A percentile compares a stretch with the other conserved stretches of the same genome.
phyloP scores from a whole-genome alignment of 2,113 vertebrate species.

The Cichladusa arquata region DNA sequence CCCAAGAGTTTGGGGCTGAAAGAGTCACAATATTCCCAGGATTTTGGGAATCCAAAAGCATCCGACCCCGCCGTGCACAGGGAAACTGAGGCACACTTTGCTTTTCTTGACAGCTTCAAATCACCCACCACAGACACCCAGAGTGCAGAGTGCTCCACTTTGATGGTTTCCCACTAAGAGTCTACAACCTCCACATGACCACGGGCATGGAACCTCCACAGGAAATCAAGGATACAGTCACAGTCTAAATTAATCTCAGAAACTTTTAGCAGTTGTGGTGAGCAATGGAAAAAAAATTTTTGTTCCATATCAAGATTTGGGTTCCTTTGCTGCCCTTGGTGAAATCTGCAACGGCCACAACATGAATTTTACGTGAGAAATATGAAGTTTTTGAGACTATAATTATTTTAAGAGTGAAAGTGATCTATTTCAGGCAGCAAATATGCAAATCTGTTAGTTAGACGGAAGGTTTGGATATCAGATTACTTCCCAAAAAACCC shows the following conservation, averaged over 20 bases:
- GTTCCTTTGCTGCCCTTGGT: background rate
- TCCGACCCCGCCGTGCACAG: fast-evolving
- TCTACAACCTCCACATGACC: fast-evolving
- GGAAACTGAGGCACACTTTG: background rate
- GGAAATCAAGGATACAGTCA: background rate
- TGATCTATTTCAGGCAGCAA: background rate
- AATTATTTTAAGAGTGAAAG: background rate
- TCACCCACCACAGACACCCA: fast-evolving
- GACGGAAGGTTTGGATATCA: background rate
- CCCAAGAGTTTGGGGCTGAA: no score
- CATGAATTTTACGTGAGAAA: background rate
- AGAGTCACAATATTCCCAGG: no score
- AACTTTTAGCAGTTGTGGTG: background rate
- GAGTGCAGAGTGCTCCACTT: fast-evolving
- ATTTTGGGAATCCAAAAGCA: background rate
- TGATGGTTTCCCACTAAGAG: background rate
- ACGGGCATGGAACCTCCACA: background rate
- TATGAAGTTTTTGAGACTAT: background rate
- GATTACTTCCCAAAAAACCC: background rate
- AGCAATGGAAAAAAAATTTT: background rate
- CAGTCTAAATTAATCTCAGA: background rate
- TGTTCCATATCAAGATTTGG: background rate
- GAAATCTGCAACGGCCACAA: background rate
- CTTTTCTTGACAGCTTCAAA: background rate
- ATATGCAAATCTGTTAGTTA: background rate